Evolutionary conservation across 2,797 vertebrate species (phyloP).

Genomic region (Gambelia wislizenii): DNA sequence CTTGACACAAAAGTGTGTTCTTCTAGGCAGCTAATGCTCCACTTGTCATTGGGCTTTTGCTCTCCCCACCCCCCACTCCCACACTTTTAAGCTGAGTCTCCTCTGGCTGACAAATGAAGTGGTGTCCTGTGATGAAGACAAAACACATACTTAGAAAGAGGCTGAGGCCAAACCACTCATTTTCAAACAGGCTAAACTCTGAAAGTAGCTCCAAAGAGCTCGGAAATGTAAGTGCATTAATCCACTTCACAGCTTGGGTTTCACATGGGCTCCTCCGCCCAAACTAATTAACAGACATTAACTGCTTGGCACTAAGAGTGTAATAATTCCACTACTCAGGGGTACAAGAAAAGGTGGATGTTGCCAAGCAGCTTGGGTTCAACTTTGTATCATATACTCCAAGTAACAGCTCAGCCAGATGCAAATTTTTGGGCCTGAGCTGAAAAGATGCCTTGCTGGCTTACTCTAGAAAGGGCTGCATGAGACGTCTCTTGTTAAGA

Average conservation of each 20-base stretch:
- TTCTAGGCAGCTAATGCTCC: not conserved
- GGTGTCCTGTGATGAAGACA: slow-evolving; percentile 65
- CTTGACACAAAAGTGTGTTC: not conserved
- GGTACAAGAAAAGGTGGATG: not conserved
- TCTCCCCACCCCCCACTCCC: not conserved
- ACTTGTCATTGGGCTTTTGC: not conserved
- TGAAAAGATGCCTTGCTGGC: not conserved
- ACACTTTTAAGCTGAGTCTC: slow-evolving; percentile 37
- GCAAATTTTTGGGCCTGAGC: slow-evolving; percentile 10
- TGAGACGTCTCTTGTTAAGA: not conserved
- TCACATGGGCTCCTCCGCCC: slow-evolving; percentile 40
- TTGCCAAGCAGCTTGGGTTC: not conserved
- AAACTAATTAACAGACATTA: slow-evolving; percentile 65
- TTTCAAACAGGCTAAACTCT: slow-evolving; percentile 36
- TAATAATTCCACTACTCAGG: slow-evolving; percentile 23
- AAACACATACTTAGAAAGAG: slow-evolving; percentile 64
- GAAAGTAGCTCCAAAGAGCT: slow-evolving; percentile 43
- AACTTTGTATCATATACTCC: not conserved
- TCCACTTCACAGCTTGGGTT: slow-evolving; percentile 54
- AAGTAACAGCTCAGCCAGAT: not conserved
- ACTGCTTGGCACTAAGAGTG: slow-evolving; percentile 37
- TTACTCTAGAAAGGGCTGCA: not conserved
- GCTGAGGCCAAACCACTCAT: slow-evolving; percentile 41
- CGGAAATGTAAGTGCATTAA: slow-evolving; percentile 58
- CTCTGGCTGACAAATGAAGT: slow-evolving; percentile 71